Base-by-base conservation (phyloP, 53 echinoderm and acorn worm species). In the Glandiceps talaboti region DNA sequence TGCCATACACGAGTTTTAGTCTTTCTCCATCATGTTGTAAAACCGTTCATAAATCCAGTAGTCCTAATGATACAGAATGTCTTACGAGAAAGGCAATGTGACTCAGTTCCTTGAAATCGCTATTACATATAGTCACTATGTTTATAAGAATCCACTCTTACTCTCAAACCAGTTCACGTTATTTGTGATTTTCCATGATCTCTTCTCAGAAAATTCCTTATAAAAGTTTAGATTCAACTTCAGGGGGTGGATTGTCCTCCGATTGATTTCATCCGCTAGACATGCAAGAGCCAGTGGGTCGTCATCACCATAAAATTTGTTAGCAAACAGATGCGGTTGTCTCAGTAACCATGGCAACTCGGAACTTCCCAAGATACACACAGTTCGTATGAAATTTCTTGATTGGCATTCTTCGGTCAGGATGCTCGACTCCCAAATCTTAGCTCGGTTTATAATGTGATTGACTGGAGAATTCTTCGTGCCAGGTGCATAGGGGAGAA, bases 361-460 rank as follows among this genome's bases (percentile, higher is more conserved):
- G 20, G 20, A 45, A 20, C 64, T 45, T 45, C 64, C 64, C 6
- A 45, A 45, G 64, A 45, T 45, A 20, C 64, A 45, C 20, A 45
- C 20, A 12, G 64, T 45, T 6, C 64, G 64, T 20, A 45, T 20
- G 64, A 45, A 45, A 31, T 82, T 75, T 28, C 73, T 76, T 76
- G 76, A 82, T 26, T 76, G 75, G 76, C 75, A 75, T 25, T 76
- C 33, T 75, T 33, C 76, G 82, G 75, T 82, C 33, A 82, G 76
- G 27, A 33, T 76, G 75, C 75, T 33, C 1, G 82, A 32, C 25
- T 76, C 76, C 28, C 82, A 75, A 20, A 45, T 45, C 64, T 45
- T 45, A 12, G 64, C 6, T 20, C 64, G 64, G 64, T 20, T 45
- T 20, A 45, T 45, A 45, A 20, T 45, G 64, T 45, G 20, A 20